Evolutionary conservation across 2,888 invertebrate species (phyloP).

Genomic region (Exocentrus adspersus): DNA sequence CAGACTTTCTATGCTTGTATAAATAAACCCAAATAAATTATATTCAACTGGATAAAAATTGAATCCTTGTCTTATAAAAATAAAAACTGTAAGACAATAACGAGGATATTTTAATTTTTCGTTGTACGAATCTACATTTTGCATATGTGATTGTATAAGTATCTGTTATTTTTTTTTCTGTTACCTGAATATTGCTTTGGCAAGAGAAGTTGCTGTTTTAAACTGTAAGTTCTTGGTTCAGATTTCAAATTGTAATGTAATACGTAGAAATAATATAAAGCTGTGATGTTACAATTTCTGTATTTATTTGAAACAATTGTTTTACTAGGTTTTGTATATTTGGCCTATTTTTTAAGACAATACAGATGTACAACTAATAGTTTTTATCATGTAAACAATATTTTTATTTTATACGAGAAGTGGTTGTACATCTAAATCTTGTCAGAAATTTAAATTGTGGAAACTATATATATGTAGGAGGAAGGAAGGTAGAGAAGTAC

Average conservation of each 20-base stretch:
- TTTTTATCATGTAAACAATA: constrained; percentile 22
- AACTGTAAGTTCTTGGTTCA: constrained; percentile 30
- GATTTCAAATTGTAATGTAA: constrained; percentile 36
- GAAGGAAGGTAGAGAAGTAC: constrained; percentile 38
- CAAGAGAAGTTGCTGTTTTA: constrained; percentile 25
- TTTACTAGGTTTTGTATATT: constrained; percentile 43
- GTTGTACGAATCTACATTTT: too few relatives aligned
- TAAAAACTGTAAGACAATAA: neutral
- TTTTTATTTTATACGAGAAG: constrained; percentile 20
- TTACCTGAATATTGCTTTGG: neutral
- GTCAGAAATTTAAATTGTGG: constrained; percentile 27
- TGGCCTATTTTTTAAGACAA: constrained; percentile 37
- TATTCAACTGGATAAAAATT: too few relatives aligned
- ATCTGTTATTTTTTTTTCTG: neutral
- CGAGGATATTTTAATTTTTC: too few relatives aligned
- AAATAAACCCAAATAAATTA: too few relatives aligned
- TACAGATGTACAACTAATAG: constrained; percentile 11
- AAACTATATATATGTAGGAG: constrained; percentile 36
- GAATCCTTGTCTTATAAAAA: too few relatives aligned
- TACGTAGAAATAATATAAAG: constrained; percentile 50
- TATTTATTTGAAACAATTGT: constrained; percentile 58
- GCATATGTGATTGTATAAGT: neutral
- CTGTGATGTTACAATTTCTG: constrained; percentile 60
- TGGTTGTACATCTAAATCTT: constrained; percentile 23
- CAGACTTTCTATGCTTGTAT: too few relatives aligned